Base-by-base conservation (phyloP, 2,888 invertebrate species). In the Melolontha melolontha region DNA sequence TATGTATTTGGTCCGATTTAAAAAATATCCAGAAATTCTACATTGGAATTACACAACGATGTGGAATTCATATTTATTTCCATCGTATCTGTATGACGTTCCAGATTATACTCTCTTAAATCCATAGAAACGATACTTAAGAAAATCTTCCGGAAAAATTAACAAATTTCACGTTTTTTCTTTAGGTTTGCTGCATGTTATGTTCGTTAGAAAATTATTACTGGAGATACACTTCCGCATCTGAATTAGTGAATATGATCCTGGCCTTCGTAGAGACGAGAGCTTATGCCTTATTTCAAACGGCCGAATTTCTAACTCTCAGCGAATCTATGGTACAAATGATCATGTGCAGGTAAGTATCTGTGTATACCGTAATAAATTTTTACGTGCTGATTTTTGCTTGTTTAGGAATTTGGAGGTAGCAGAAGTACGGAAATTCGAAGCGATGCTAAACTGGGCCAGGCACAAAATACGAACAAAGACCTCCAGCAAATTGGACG, bases 271-370 rank as follows among this genome's bases (percentile, higher is more conserved):
- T 94, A 55, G 96, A 96, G 82, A 93, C 94, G 70, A 88, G 94
- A 78, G 94, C 95, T 7, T 92, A 92, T 76, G 91, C 92, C 75
- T 86, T 96, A 65, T 96, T 96, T 83, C 92, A 93, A 79, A 91
- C 91, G 63, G 85, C 90, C 0, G 95, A 96, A 79, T 96, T 95
- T 80, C 87, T 96, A 7, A 91, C 92, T 73, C 88, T 96, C 44
- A 96, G 95, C 73, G 96, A 96, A 81, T 96, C 96, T 4, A 95
- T 96, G 95, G 95, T 96, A 16, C 94, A 95, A 80, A 94, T 94
- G 93, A 94, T 95, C 74, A 94, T 95, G 94, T 92, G 92, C 82
- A 82, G 84, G 87, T 79, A 84, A 74, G 67, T 51, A 5, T 7
- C 6, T 14, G 4, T 34, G 34, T 14, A 29, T 40, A 29, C 0